phyloP scores from a whole-genome alignment of 2,797 vertebrate genomes.

The Leptatherina wallacei region DNA sequence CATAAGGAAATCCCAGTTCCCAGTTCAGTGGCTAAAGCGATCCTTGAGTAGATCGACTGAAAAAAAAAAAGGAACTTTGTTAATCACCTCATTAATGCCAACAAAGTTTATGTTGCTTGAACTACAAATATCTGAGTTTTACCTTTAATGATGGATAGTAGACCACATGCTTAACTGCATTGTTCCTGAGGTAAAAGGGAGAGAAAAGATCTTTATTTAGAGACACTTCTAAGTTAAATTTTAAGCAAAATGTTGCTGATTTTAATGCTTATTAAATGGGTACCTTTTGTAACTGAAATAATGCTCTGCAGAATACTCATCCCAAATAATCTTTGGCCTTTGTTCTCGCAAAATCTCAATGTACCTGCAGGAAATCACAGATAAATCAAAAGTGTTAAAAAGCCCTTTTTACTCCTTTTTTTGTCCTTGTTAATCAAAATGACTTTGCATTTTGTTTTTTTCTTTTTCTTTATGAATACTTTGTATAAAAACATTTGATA shows the following conservation, averaged over 20 bases:
- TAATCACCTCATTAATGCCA: neutral
- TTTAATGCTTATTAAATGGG: neutral
- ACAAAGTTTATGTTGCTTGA: neutral
- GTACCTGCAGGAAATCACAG: conserved; percentile 84
- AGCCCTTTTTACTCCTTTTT: too few species aligned
- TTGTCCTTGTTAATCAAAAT: too few species aligned
- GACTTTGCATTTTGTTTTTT: neutral
- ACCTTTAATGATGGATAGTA: conserved; percentile 97
- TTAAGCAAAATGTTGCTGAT: neutral
- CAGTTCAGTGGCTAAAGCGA: conserved; percentile 91
- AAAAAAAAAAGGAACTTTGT: conserved; percentile 25
- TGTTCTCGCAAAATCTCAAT: conserved; percentile 91
- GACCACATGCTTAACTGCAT: conserved; percentile 87
- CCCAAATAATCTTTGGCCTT: conserved; percentile 91
- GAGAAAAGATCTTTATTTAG: conserved; percentile 19
- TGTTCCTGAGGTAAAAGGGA: conserved; percentile 83
- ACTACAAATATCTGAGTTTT: conserved; percentile 21
- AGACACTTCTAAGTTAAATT: neutral
- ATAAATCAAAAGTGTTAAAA: neutral
- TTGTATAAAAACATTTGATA: neutral
- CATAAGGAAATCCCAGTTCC: conserved; percentile 95
- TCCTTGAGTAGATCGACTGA: conserved; percentile 90
- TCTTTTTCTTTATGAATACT: neutral
- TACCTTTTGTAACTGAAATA: conserved; percentile 94
- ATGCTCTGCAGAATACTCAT: conserved; percentile 91